Conservation (phyloP, 2,888 invertebrate genomes). For the Rosalia funebris region DNA sequence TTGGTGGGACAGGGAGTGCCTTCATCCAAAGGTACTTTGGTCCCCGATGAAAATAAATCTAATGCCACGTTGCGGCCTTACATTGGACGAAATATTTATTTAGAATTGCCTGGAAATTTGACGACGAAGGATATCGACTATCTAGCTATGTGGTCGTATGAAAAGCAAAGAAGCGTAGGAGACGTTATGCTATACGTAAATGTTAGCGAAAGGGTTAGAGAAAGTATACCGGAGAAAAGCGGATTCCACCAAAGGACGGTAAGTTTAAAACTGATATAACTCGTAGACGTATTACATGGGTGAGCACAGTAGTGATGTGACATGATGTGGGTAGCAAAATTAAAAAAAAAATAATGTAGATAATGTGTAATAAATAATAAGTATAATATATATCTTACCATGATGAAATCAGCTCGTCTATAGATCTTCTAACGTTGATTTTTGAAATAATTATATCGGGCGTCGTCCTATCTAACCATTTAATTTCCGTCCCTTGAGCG, state of each 20-base stretch:
- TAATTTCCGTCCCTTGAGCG: too few species aligned
- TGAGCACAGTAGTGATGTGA: too few species aligned
- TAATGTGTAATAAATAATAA: too few species aligned
- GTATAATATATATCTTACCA: too few species aligned
- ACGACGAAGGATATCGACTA: conserved; percentile 48
- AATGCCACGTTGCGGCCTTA: neutral
- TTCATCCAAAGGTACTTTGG: conserved; percentile 4
- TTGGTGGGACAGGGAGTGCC: conserved; percentile 45
- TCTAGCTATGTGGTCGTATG: conserved; percentile 36
- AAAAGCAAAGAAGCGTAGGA: conserved; percentile 1
- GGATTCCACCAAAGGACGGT: conserved; percentile 13
- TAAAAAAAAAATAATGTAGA: too few species aligned
- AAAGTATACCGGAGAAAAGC: conserved; percentile 4
- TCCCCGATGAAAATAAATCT: conserved; percentile 11
- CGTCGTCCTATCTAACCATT: too few species aligned
- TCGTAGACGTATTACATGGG: too few species aligned
- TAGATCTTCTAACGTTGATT: too few species aligned
- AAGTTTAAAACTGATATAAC: conserved; percentile 3
- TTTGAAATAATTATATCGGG: too few species aligned
- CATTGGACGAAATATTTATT: conserved; percentile 41
- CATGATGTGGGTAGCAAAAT: too few species aligned
- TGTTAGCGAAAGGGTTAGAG: neutral
- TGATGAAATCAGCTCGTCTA: too few species aligned
- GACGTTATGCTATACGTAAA: conserved; percentile 4
- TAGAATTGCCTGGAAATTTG: conserved; percentile 44